Conservation (phyloP, 2,888 invertebrate genomes). For the Aleiodes alternator region DNA sequence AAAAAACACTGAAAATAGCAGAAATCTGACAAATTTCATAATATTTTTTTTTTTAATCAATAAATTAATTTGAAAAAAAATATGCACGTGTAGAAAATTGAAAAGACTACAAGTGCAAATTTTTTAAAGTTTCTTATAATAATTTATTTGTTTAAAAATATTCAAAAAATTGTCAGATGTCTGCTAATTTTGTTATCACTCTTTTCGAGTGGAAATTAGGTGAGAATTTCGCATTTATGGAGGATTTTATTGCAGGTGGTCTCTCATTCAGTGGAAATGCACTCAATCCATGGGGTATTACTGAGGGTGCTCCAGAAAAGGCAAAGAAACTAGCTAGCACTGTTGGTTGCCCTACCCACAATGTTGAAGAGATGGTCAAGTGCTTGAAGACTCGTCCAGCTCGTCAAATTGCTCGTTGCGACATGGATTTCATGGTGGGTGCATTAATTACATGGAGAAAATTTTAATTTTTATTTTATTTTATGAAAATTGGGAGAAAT, state of each 20-base stretch:
- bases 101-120: too few relatives aligned
- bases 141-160: too few relatives aligned
- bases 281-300: slow-evolving; percentile 76
- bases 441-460: neutral
- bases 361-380: slow-evolving; percentile 78
- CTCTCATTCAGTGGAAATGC: slow-evolving; percentile 85
- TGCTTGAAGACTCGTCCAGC: slow-evolving; percentile 82
- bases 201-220: neutral
- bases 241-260: slow-evolving; percentile 72
- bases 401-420: slow-evolving; percentile 79
- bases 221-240: slow-evolving; percentile 10
- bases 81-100: too few relatives aligned
- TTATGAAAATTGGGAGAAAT: too few relatives aligned
- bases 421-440: slow-evolving; percentile 78
- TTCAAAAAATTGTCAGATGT: too few relatives aligned
- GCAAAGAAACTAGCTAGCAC: slow-evolving; percentile 79
- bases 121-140: too few relatives aligned
- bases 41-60: too few relatives aligned
- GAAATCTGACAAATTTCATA: too few relatives aligned
- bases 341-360: slow-evolving; percentile 80
- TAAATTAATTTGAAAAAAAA: too few relatives aligned
- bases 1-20: too few relatives aligned
- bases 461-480: too few relatives aligned
- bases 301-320: slow-evolving; percentile 77
- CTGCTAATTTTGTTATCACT: neutral